These are phyloP conservation scores for Avahi laniger DNA, from an alignment of 2,797 vertebrate genomes.

Conservation along the genomic window DNA sequence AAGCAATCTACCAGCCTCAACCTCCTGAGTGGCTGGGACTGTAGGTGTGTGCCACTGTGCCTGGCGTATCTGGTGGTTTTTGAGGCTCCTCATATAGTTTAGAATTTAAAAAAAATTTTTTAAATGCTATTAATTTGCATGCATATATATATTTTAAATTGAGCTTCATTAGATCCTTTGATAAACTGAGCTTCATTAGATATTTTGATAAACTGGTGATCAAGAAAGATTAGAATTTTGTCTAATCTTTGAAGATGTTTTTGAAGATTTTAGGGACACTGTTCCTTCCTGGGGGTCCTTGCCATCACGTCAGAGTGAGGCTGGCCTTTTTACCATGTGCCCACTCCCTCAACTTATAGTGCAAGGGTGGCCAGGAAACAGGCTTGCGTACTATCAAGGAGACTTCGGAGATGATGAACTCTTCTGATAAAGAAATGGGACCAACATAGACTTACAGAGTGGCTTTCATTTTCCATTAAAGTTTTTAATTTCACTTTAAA, in stretches of 20 bases:
- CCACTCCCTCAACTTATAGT: background rate
- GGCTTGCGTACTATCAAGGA: background rate
- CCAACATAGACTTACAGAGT: background rate
- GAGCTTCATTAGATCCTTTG: background rate
- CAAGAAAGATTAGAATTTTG: background rate
- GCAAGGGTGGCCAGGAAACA: background rate
- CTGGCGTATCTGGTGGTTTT: background rate
- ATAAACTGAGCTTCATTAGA: background rate
- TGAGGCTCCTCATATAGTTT: background rate
- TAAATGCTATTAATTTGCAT: background rate
- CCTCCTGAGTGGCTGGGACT: background rate
- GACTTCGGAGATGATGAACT: background rate
- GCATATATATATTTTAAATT: background rate
- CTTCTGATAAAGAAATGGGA: conserved; percentile 12
- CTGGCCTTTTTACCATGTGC: background rate
- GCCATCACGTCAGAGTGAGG: background rate
- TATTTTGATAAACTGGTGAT: conserved; percentile 22
- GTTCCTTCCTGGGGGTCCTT: background rate
- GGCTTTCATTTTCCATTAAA: conserved; percentile 50
- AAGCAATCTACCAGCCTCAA: background rate
- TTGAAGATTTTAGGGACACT: background rate
- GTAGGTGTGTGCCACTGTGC: background rate
- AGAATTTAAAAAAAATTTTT: background rate
- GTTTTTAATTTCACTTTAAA: conserved; percentile 62
- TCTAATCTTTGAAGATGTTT: background rate